phyloP scores from a whole-genome alignment of 1,140 invertebrate genomes.

The Scylla paramamosain region DNA sequence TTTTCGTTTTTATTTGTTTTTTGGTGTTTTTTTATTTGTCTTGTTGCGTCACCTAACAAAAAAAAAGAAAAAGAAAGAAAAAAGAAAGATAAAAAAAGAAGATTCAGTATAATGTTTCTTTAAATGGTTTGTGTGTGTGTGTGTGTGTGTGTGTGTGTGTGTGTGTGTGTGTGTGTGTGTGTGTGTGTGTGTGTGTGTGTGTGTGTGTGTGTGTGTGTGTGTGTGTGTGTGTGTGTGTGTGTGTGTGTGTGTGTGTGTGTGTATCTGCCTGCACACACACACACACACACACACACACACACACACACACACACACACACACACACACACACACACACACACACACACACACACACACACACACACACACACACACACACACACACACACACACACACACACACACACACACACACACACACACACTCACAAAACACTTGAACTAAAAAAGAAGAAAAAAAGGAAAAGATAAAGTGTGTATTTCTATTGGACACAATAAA shows the following conservation, averaged over 20 bases:
- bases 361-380: no score
- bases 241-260: not conserved
- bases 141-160: constrained; percentile 33
- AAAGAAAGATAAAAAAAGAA: not conserved
- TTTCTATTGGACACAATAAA: no score
- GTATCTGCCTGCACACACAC: not conserved
- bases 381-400: no score
- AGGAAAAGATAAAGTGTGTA: no score
- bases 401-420: no score
- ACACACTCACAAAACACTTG: no score
- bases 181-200: not conserved
- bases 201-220: constrained; percentile 23
- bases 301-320: no score
- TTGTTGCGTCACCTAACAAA: not conserved
- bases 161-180: constrained; percentile 21
- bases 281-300: no score
- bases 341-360: no score
- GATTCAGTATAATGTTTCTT: not conserved
- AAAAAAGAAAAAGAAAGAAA: not conserved
- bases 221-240: constrained; percentile 12
- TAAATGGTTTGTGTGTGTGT: not conserved
- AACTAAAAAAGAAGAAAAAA: no score
- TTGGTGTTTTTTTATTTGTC: not conserved
- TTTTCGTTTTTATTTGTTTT: no score
- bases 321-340: no score